Evolutionary conservation across 2,113 vertebrate genomes (phyloP).

Genomic region (Dipodomys stephensi): DNA sequence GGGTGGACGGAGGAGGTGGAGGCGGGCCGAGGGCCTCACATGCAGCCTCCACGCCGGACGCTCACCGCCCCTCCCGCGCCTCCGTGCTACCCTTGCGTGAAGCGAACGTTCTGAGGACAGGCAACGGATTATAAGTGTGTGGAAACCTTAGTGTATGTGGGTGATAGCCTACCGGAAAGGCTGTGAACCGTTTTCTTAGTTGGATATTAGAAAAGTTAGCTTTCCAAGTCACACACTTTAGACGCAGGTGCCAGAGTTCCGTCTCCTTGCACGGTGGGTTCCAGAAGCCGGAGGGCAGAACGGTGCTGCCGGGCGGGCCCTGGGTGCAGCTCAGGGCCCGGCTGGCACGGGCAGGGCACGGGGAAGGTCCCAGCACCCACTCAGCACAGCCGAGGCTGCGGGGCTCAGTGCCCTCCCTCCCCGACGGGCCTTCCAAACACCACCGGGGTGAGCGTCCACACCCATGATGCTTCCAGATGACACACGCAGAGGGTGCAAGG

Average conservation of each 20-base stretch:
- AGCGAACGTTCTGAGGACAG: neutral
- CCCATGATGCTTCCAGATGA: neutral
- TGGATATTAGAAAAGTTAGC: conserved; percentile 55
- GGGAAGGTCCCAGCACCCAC: no score
- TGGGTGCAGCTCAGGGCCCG: no score
- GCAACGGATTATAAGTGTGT: conserved; percentile 15
- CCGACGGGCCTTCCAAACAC: neutral
- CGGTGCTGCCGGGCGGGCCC: no score
- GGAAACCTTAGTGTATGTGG: no score
- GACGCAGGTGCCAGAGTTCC: conserved; percentile 31
- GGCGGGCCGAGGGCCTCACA: neutral
- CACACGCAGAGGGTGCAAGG: neutral
- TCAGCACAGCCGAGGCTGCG: no score
- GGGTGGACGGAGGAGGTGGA: neutral
- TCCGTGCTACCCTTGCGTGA: no score
- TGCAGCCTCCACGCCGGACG: neutral
- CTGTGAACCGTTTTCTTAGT: conserved; percentile 45
- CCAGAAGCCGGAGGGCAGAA: neutral
- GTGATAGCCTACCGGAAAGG: no score
- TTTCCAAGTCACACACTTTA: conserved; percentile 43
- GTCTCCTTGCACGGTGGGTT: neutral
- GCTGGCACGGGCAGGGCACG: neutral
- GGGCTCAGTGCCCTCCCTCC: no score
- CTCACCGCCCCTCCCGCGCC: no score
- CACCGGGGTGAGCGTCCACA: neutral